phyloP scores from a whole-genome alignment of 2,888 invertebrate species.

The Emesis furor region DNA sequence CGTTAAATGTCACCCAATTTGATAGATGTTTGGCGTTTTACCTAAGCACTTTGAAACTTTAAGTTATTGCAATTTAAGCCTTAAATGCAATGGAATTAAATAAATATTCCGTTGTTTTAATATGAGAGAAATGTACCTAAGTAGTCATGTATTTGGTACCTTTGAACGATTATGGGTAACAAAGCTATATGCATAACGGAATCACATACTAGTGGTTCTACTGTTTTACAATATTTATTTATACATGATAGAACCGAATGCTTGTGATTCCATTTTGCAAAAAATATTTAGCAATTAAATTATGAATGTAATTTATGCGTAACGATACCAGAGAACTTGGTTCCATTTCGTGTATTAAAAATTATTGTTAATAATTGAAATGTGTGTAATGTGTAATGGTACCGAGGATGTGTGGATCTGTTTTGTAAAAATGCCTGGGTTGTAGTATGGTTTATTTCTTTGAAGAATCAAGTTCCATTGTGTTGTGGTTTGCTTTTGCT shows the following conservation, averaged over 20 bases:
- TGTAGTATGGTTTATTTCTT: too few relatives aligned
- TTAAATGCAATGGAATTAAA: background rate
- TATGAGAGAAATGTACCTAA: background rate
- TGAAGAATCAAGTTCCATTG: too few relatives aligned
- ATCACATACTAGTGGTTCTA: background rate
- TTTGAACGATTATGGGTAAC: background rate
- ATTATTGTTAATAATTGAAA: too few relatives aligned
- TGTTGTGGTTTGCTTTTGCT: too few relatives aligned
- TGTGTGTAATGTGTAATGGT: too few relatives aligned
- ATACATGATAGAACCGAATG: background rate
- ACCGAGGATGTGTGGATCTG: too few relatives aligned
- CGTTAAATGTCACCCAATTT: background rate
- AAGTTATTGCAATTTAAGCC: background rate
- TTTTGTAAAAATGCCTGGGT: too few relatives aligned
- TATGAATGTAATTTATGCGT: too few relatives aligned
- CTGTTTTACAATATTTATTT: constrained; percentile 7
- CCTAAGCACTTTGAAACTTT: background rate
- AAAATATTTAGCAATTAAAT: too few relatives aligned
- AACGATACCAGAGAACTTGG: too few relatives aligned
- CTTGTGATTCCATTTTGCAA: too few relatives aligned
- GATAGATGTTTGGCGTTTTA: background rate
- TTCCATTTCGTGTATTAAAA: too few relatives aligned
- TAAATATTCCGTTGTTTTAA: background rate
- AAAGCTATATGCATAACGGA: background rate
- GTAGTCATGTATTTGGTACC: background rate